Evolutionary conservation across 2,888 invertebrate species (phyloP).

Genomic region (Leptopterna dolabrata): DNA sequence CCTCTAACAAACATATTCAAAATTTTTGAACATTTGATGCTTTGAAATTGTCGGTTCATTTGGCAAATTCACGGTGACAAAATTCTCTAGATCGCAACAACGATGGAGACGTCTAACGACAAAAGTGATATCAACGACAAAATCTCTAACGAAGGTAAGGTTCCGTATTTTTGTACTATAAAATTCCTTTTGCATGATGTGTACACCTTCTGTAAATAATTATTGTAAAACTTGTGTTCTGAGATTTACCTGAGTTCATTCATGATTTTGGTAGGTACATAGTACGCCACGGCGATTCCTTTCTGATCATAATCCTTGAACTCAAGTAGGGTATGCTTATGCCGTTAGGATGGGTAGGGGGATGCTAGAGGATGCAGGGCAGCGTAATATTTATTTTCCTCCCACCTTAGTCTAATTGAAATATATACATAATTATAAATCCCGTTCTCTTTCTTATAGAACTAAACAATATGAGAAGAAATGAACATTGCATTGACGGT

Average conservation of each 20-base stretch:
- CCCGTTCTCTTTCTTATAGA: too few species aligned
- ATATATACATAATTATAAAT: too few species aligned
- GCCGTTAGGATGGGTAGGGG: too few species aligned
- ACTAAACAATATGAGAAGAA: too few species aligned
- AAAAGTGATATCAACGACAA: slow-evolving; percentile 44
- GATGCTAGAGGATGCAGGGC: too few species aligned
- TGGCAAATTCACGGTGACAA: neutral
- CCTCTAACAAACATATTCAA: neutral
- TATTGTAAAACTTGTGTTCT: neutral
- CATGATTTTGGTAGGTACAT: neutral
- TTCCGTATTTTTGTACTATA: neutral
- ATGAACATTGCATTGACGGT: too few species aligned
- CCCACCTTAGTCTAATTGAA: too few species aligned
- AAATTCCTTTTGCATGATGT: slow-evolving; percentile 9
- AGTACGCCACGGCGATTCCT: slow-evolving; percentile 11
- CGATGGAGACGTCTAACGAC: slow-evolving; percentile 47
- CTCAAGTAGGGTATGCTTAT: too few species aligned
- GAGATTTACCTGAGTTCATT: neutral
- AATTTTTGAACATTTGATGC: neutral
- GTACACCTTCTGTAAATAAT: neutral
- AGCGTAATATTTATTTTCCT: too few species aligned
- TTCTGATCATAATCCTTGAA: neutral
- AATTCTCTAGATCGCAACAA: neutral
- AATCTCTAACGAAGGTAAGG: slow-evolving; percentile 36
- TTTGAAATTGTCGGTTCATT: neutral